Evolutionary conservation across 2,888 invertebrate genomes (phyloP).

Genomic region (Drosophila multiciliata): DNA sequence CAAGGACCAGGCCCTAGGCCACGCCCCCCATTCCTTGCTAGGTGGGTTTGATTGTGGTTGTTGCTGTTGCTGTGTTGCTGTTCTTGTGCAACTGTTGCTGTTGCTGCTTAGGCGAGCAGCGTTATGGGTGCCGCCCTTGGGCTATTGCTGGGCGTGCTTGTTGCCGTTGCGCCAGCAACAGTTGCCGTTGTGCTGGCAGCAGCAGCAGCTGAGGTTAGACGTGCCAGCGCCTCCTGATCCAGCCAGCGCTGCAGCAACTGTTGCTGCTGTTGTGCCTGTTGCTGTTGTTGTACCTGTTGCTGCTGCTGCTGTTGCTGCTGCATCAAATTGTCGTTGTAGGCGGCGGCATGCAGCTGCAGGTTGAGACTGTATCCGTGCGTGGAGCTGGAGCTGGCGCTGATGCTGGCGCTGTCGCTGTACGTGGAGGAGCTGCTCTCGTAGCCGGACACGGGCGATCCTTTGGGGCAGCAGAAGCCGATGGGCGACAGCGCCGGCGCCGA

Average conservation of each 20-base stretch:
- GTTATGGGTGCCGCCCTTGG: constrained; percentile 58
- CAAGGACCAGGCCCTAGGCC: constrained; percentile 54
- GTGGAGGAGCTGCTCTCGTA: constrained; percentile 85
- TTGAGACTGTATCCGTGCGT: constrained; percentile 85
- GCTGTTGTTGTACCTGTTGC: constrained; percentile 45
- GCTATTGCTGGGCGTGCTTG: constrained; percentile 41
- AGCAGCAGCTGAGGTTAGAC: constrained; percentile 36
- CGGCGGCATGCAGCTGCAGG: constrained; percentile 86
- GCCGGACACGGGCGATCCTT: constrained; percentile 84
- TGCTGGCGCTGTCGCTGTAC: constrained; percentile 82
- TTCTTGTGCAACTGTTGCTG: constrained; percentile 23
- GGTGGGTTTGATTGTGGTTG: constrained; percentile 42
- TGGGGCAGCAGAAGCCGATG: constrained; percentile 85
- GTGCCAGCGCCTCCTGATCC: constrained; percentile 85
- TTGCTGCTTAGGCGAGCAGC: constrained; percentile 58
- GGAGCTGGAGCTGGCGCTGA: constrained; percentile 46
- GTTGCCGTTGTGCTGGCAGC: constrained; percentile 33
- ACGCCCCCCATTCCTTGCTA: constrained; percentile 46
- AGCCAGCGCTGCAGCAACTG: constrained; percentile 85
- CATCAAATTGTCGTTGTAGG: constrained; percentile 86
- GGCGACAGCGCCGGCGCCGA: constrained; percentile 74
- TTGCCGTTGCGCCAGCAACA: constrained; percentile 27
- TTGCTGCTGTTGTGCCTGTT: constrained; percentile 50
- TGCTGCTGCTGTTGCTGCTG: constrained; percentile 62
- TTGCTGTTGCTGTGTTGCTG: constrained; percentile 1